A percentile compares a stretch with the other conserved stretches of the same genome.
phyloP scores from a whole-genome alignment of 2,797 vertebrate species.

The Gallirallus australis region DNA sequence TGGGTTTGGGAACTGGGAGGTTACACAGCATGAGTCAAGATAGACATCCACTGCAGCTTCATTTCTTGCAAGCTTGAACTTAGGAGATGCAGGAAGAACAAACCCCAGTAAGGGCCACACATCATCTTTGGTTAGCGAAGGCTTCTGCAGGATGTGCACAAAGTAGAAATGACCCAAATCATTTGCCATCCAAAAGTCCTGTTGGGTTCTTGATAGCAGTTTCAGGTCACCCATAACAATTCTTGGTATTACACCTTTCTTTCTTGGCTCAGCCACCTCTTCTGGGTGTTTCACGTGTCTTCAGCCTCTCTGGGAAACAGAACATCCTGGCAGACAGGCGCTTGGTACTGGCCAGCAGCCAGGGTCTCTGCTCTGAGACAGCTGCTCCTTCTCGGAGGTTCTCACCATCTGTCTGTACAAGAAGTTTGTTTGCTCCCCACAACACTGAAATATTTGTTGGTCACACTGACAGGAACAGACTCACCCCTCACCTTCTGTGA shows the following conservation, averaged over 20 bases:
- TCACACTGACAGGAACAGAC: background rate
- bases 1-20: background rate
- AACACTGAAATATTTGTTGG: background rate
- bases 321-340: background rate
- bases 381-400: background rate
- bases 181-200: background rate
- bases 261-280: background rate
- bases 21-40: background rate
- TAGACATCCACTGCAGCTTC: background rate
- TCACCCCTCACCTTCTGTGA: background rate
- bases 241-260: background rate
- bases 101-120: background rate
- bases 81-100: background rate
- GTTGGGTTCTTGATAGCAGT: fast-evolving
- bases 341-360: background rate
- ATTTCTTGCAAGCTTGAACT: background rate
- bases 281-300: background rate
- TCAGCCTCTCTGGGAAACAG: background rate
- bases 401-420: background rate
- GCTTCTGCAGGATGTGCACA: background rate
- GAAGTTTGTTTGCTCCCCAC: background rate
- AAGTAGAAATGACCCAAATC: fast-evolving
- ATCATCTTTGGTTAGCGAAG: fast-evolving
- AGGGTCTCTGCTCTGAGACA: background rate
- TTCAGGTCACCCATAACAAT: background rate